Conservation (phyloP, 1,140 invertebrate species). For the Magallana gigas region DNA sequence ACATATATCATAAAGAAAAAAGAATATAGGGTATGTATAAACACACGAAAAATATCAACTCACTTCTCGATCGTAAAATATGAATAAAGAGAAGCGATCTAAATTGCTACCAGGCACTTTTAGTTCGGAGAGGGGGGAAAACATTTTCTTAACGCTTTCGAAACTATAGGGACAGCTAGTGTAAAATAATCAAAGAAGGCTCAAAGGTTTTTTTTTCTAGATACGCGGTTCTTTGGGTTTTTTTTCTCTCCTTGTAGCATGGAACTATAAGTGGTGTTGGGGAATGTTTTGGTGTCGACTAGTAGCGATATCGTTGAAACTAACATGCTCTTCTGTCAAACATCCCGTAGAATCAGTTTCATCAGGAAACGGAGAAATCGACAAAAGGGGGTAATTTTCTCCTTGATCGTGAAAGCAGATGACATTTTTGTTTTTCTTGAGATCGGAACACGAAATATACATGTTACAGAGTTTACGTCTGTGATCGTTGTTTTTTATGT, state of each 20-base stretch:
- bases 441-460: background rate
- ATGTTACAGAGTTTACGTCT: background rate
- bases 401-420: background rate
- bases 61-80: constrained; percentile 5
- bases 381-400: background rate
- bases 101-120: constrained; percentile 1
- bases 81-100: constrained; percentile 14
- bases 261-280: background rate
- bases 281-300: background rate
- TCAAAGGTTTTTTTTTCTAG: background rate
- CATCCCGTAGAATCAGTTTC: background rate
- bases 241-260: background rate
- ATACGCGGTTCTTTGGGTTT: background rate
- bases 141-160: background rate
- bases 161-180: background rate
- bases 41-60: no score
- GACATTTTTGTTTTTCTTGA: background rate
- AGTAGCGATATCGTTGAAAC: background rate
- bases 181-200: constrained; percentile 9
- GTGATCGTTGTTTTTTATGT: no score
- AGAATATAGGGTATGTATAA: background rate
- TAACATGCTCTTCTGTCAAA: constrained; percentile 16
- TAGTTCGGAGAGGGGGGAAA: background rate
- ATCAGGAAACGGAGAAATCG: constrained; percentile 15
- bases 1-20: background rate